Evolutionary conservation across 1,140 invertebrate genomes (phyloP).

Genomic region (Musca vetustissima): DNA sequence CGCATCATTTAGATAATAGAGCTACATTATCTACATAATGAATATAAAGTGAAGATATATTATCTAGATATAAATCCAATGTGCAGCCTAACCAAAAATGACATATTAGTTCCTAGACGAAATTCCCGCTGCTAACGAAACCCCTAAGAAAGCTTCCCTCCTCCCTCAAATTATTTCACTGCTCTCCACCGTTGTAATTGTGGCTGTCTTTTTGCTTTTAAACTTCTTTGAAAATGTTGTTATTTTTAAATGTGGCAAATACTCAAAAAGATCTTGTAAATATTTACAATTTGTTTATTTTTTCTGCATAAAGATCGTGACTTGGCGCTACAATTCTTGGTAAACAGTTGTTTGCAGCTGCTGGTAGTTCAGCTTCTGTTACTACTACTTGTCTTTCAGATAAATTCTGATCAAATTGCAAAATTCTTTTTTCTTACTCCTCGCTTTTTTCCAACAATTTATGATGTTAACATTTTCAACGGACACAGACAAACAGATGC

Average conservation of each 20-base stretch:
- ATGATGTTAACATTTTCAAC: slow-evolving; percentile 11
- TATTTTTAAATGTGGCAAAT: slow-evolving; percentile 10
- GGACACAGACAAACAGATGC: slow-evolving; percentile 4
- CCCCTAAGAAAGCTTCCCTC: too few relatives aligned
- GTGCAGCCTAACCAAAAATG: too few relatives aligned
- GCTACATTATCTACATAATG: too few relatives aligned
- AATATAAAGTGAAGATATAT: too few relatives aligned
- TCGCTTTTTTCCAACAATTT: slow-evolving; percentile 1
- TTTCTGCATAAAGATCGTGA: neutral
- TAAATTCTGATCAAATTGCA: slow-evolving; percentile 11
- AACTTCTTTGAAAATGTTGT: neutral
- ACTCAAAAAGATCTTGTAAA: too few relatives aligned
- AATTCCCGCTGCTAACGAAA: too few relatives aligned
- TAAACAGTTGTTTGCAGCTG: neutral
- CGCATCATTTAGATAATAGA: too few relatives aligned
- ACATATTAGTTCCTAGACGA: too few relatives aligned
- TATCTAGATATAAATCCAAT: too few relatives aligned
- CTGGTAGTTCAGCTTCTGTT: neutral
- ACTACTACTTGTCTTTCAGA: too few relatives aligned
- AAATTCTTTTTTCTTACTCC: neutral
- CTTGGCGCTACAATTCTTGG: slow-evolving; percentile 9
- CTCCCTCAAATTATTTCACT: too few relatives aligned
- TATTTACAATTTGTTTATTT: too few relatives aligned
- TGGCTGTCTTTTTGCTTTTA: slow-evolving; percentile 3
- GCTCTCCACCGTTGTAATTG: neutral